phyloP scores from a whole-genome alignment of 2,113 vertebrate species.

The Egretta garzetta region DNA sequence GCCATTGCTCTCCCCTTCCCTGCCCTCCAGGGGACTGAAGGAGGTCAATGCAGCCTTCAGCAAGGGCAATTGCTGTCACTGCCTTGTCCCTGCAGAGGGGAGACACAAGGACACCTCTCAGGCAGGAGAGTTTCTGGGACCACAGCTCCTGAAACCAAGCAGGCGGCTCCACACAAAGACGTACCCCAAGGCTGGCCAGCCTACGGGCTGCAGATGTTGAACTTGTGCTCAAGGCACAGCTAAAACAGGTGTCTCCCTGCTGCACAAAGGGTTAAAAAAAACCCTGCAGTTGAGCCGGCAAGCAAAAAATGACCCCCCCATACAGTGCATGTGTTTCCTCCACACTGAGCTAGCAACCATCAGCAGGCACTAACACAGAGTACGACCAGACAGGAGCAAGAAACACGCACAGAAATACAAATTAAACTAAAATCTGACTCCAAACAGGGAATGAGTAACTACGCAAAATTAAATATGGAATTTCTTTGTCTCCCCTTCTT shows the following conservation, averaged over 20 bases:
- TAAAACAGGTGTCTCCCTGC: fast-evolving
- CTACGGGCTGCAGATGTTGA: neutral
- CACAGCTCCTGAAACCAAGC: neutral
- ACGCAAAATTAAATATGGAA: neutral
- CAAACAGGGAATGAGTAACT: neutral
- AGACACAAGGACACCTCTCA: neutral
- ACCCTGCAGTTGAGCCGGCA: neutral
- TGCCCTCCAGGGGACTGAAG: no score
- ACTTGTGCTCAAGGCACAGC: neutral
- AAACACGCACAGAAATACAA: neutral
- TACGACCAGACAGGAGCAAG: neutral
- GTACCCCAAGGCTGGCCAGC: neutral
- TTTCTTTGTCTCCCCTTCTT: neutral
- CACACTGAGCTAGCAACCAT: neutral
- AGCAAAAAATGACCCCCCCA: neutral
- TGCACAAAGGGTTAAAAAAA: neutral
- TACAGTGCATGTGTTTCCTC: fast-evolving
- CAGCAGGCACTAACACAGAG: neutral
- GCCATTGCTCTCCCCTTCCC: neutral
- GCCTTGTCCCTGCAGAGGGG: neutral
- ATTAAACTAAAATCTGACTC: neutral
- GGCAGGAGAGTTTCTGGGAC: neutral
- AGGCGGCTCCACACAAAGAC: neutral
- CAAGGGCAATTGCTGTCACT: neutral
- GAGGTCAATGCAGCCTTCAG: neutral